A percentile compares a stretch with the other conserved stretches of the same genome.
Conservation (phyloP, 2,888 invertebrate genomes). For the Iphiclides podalirius region DNA sequence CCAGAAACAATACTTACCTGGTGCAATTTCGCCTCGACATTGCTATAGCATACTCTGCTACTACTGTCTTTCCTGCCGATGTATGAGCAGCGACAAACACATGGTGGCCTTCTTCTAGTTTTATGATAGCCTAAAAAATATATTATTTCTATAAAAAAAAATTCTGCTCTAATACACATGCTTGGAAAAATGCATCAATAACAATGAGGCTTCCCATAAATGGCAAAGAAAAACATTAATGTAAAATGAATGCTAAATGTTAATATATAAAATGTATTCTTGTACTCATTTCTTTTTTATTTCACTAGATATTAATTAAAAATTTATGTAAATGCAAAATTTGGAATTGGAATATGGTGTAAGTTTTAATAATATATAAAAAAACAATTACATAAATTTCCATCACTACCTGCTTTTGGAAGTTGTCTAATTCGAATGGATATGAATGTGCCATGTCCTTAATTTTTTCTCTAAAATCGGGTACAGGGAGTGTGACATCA, state of each 20-base stretch:
- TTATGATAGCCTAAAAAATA: constrained; percentile 87
- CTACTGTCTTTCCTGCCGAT: constrained; percentile 99
- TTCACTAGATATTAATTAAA: too few species aligned
- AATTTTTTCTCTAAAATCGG: constrained; percentile 88
- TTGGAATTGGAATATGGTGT: too few species aligned
- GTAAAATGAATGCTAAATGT: too few species aligned
- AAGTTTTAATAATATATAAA: too few species aligned
- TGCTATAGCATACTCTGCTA: constrained; percentile 99
- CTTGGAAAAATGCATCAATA: too few species aligned
- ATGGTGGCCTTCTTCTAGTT: constrained; percentile 95
- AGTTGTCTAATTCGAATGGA: constrained; percentile 96
- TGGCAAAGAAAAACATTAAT: too few species aligned
- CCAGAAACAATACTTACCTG: constrained; percentile 75
- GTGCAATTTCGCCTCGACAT: constrained; percentile 95
- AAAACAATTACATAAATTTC: too few species aligned
- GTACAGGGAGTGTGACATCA: constrained; percentile 89
- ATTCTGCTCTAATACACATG: not conserved
- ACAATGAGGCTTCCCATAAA: too few species aligned
- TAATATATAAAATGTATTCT: too few species aligned
- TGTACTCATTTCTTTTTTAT: too few species aligned
- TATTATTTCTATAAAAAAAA: not conserved
- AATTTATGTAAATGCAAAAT: too few species aligned
- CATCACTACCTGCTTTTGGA: constrained; percentile 96
- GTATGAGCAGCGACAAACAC: constrained; percentile 99
- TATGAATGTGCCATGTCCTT: constrained; percentile 92